Base-by-base conservation (phyloP, 2,113 vertebrate species). In the Callospermophilus lateralis region DNA sequence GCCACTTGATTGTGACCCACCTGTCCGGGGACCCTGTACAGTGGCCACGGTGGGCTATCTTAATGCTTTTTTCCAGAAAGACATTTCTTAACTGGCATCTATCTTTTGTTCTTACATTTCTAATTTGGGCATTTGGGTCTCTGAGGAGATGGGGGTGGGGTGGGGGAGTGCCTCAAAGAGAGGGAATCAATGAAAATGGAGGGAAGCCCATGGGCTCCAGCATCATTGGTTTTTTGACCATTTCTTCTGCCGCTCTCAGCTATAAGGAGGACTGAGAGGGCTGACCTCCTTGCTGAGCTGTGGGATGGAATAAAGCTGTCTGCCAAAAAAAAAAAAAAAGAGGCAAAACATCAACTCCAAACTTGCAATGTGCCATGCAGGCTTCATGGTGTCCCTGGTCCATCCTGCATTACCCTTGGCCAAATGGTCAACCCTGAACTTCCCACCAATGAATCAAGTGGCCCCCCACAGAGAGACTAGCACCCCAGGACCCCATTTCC, bases 81-180 rank as follows among this genome's bases (percentile, higher is more conserved):
- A 34, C 16, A 28, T 83, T 88, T 91, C 73, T 90, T 81, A 78
- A 58, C 17, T 61, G 58, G 45, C 32, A 48, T 42, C 13, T 20
- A 24, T 37, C 42, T 96, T 73, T 48, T 51, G 15, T 93, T 92
- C 65, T 88, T 65, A 3, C 37, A 28, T 51, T 93, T 88, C 84
- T 78, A 67, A 72, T 58, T 17, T 67, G 83, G 91, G 39, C 67
- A 39, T 53, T 37, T 34, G 70, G n/a, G 51, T 72, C 72, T 86
- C 8, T 42, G 30, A 80, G 88, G 63, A 90, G 65, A 61, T 48
- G 42, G 55, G 6, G 8, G 2, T 10, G 3, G 32, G 20, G 28
- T 37, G 74, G 89, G 55, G 20, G 55, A 22, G 3, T 30, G 30
- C 22, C 8, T 86, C 53, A 65, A 32, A 63, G 67, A 87, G 20